Evolutionary conservation across 2,113 vertebrate species (phyloP).

Genomic region (Tachycineta bicolor): DNA sequence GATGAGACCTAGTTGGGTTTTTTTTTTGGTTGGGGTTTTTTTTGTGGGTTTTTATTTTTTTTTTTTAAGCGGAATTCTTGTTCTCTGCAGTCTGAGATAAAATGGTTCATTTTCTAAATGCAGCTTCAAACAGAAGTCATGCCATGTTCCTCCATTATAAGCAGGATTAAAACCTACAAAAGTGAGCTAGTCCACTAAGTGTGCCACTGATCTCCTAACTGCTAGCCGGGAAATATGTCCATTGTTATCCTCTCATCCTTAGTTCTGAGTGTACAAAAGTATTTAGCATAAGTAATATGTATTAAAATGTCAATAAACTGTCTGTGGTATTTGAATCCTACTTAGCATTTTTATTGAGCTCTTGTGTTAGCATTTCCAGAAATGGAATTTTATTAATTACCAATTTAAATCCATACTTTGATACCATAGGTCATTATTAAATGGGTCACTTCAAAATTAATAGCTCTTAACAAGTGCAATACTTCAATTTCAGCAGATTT

Average conservation of each 20-base stretch:
- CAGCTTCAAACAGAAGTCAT: slow-evolving; percentile 53
- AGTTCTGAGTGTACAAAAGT: slow-evolving; percentile 50
- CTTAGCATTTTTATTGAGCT: slow-evolving; percentile 84
- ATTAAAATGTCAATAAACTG: slow-evolving; percentile 76
- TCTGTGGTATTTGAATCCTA: slow-evolving; percentile 74
- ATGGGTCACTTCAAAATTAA: slow-evolving; percentile 80
- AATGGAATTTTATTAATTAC: slow-evolving; percentile 82
- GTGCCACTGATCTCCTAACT: slow-evolving; percentile 35
- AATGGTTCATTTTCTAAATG: slow-evolving; percentile 49
- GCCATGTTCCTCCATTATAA: slow-evolving; percentile 49
- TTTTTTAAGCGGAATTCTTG: neutral
- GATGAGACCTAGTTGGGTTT: neutral
- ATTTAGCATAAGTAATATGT: slow-evolving; percentile 71
- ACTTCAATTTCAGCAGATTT: slow-evolving; percentile 79
- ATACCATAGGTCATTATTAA: slow-evolving; percentile 77
- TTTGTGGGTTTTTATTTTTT: neutral
- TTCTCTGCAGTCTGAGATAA: slow-evolving; percentile 47
- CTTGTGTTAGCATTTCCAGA: slow-evolving; percentile 77
- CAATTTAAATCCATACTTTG: slow-evolving; percentile 81
- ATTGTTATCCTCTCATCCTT: slow-evolving; percentile 60
- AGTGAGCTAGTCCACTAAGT: slow-evolving; percentile 31
- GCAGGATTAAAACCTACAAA: slow-evolving; percentile 67
- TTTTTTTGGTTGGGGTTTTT: neutral
- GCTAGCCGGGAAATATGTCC: slow-evolving; percentile 27
- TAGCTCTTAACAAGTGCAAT: slow-evolving; percentile 70